phyloP scores from a whole-genome alignment of 2,888 invertebrate genomes.

The Tetropium fuscum region DNA sequence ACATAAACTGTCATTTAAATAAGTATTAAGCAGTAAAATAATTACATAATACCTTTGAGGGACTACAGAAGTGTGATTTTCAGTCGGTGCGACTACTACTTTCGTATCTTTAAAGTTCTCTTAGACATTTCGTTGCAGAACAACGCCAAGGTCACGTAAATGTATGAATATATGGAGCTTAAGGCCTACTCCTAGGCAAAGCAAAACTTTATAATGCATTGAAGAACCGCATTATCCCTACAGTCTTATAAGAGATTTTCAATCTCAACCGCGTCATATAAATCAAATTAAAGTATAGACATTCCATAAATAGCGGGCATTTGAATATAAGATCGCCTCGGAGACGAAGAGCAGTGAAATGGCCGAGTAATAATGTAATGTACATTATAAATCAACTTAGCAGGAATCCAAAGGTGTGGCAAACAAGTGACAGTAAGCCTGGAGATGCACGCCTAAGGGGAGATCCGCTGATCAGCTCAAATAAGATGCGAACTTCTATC shows the following conservation, averaged over 20 bases:
- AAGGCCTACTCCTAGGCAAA: too few relatives aligned
- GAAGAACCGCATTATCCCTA: conserved; percentile 29
- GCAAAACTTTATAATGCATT: neutral
- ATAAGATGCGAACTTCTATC: conserved; percentile 8
- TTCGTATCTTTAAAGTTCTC: too few relatives aligned
- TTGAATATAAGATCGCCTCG: conserved; percentile 49
- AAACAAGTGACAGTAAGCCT: conserved; percentile 45
- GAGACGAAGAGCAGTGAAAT: conserved; percentile 46
- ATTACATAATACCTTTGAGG: too few relatives aligned
- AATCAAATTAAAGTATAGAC: conserved; percentile 49
- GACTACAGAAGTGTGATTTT: too few relatives aligned
- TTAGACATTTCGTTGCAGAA: too few relatives aligned
- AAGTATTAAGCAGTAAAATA: too few relatives aligned
- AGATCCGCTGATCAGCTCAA: conserved; percentile 21
- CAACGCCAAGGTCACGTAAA: too few relatives aligned
- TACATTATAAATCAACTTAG: conserved; percentile 54
- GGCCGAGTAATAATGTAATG: conserved; percentile 53
- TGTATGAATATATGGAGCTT: too few relatives aligned
- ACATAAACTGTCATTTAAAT: too few relatives aligned
- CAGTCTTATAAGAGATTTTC: conserved; percentile 30
- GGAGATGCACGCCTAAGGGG: conserved; percentile 22
- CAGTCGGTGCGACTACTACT: too few relatives aligned
- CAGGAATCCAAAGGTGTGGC: conserved; percentile 45
- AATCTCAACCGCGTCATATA: conserved; percentile 38
- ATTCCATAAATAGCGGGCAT: conserved; percentile 52